Conservation (phyloP, 1,140 invertebrate genomes). For the Drosophila neocordata region DNA sequence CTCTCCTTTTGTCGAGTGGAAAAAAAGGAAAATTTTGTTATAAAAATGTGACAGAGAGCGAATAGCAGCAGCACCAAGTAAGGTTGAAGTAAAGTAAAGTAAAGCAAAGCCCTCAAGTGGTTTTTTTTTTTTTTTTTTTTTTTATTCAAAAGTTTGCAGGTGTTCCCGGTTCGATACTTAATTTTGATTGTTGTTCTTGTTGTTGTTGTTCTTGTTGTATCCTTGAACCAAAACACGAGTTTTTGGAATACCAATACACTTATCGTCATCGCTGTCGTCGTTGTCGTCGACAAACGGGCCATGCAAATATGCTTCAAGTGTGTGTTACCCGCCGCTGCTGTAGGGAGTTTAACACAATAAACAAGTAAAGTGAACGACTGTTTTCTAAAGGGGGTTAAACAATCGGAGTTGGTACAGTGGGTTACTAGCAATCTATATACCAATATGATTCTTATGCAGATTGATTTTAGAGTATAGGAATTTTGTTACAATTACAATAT, state of each 20-base stretch:
- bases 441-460: too few species aligned
- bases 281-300: too few species aligned
- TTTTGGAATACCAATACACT: constrained; percentile 73
- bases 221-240: constrained; percentile 71
- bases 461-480: too few species aligned
- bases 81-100: background rate
- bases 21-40: constrained; percentile 19
- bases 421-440: background rate
- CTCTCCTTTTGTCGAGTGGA: constrained; percentile 45
- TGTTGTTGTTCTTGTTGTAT: constrained; percentile 39
- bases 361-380: constrained; percentile 51
- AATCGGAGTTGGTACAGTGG: constrained; percentile 42
- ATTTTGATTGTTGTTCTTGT: constrained; percentile 31
- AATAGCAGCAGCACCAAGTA: background rate
- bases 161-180: constrained; percentile 65
- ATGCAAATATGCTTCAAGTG: constrained; percentile 74
- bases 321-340: constrained; percentile 34
- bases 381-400: constrained; percentile 45
- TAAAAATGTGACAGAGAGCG: background rate
- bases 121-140: constrained; percentile 32
- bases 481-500: too few species aligned
- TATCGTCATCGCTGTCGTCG: constrained; percentile 45
- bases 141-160: constrained; percentile 75
- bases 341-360: constrained; percentile 68
- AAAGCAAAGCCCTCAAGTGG: constrained; percentile 72